Conservation (phyloP, 2,797 vertebrate species). For the Rhyacichthys aspro region DNA sequence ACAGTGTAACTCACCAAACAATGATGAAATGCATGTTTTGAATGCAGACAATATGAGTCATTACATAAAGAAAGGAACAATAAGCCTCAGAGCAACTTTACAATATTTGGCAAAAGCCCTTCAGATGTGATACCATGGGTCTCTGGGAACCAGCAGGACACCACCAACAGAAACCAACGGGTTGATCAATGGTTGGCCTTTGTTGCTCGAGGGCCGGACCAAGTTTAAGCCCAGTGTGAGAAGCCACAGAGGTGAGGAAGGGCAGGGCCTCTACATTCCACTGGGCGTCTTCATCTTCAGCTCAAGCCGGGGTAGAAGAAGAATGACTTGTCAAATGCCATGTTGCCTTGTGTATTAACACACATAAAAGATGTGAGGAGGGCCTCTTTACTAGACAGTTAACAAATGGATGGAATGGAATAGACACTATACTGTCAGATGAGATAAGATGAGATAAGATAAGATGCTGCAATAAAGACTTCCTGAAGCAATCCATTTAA, state of each 20-base stretch:
- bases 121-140: conserved; percentile 33
- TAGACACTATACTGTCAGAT: conserved; percentile 16
- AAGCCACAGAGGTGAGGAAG: conserved; percentile 60
- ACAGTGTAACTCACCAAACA: no score
- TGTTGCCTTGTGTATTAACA: conserved; percentile 47
- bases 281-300: conserved; percentile 37
- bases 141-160: conserved; percentile 43
- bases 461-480: no score
- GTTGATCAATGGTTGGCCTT: conserved; percentile 59
- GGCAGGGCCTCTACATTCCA: conserved; percentile 60
- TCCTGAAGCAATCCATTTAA: no score
- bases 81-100: no score
- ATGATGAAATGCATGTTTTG: no score
- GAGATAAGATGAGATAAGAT: not conserved
- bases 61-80: no score
- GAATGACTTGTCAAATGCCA: conserved; percentile 63
- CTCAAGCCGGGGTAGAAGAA: conserved; percentile 40
- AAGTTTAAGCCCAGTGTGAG: conserved; percentile 49
- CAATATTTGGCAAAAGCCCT: conserved; percentile 36
- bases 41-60: no score
- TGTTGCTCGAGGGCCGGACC: conserved; percentile 34
- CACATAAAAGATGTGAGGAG: conserved; percentile 36
- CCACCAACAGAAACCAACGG: conserved; percentile 43
- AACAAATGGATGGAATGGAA: conserved; percentile 28
- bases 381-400: conserved; percentile 44